Percentiles rank a stretch among this genome's conserved stretches.
Conservation (phyloP, 2,888 invertebrate genomes). For the Unio pictorum region DNA sequence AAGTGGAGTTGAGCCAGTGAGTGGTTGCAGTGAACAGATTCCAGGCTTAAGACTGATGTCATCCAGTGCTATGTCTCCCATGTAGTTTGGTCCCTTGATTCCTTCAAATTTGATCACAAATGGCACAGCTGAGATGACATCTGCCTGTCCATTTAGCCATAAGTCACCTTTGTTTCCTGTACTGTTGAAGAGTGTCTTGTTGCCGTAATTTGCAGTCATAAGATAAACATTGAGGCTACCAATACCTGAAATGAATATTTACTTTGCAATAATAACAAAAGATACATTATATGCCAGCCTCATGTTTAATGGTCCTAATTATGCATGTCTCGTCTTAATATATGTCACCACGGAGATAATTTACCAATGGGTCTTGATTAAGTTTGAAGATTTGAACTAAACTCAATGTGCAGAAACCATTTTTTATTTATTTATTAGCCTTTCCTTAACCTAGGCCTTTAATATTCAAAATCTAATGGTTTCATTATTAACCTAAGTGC, state of each 20-base stretch:
- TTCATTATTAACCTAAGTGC: no score
- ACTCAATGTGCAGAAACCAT: no score
- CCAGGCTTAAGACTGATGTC: slow-evolving; percentile 45
- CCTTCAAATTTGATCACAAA: slow-evolving; percentile 60
- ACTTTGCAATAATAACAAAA: no score
- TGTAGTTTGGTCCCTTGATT: slow-evolving; percentile 43
- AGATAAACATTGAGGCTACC: slow-evolving; percentile 56
- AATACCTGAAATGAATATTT: slow-evolving; percentile 32
- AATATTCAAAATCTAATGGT: no score
- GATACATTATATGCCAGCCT: no score
- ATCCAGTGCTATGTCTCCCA: slow-evolving; percentile 60
- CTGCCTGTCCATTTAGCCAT: slow-evolving; percentile 50
- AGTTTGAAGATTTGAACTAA: no score
- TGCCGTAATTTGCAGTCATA: slow-evolving; percentile 11
- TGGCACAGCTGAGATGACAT: slow-evolving; percentile 26
- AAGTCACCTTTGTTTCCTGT: slow-evolving; percentile 49
- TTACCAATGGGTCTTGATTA: no score
- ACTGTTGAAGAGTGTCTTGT: slow-evolving; percentile 39
- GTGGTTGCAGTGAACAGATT: slow-evolving; percentile 45
- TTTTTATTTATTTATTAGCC: no score
- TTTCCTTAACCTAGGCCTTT: no score
- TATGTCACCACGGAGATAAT: no score
- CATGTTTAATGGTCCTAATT: no score
- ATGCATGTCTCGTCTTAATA: no score
- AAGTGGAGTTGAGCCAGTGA: slow-evolving; percentile 27